Base-by-base conservation (phyloP, 1,140 invertebrate species). In the Triops cancriformis region DNA sequence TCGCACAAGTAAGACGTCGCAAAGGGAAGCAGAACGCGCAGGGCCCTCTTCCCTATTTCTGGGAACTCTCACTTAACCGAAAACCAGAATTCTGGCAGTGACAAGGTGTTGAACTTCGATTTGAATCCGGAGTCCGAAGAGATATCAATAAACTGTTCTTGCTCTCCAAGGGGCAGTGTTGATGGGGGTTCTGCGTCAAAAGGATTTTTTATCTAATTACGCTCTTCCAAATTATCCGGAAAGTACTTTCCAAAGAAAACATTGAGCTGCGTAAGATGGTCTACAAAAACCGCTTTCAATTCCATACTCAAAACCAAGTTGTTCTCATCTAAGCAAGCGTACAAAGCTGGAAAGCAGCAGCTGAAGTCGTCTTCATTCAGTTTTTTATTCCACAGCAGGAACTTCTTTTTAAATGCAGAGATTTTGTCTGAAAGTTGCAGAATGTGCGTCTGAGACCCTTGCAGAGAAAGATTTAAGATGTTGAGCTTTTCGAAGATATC, bases 1-100 rank as follows among this genome's bases (percentile, higher is more conserved):
- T 82, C 80, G 73, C 80, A 82, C 75, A 83, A 77, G 81, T 82
- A 81, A 43, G 81, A 81, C 77, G 81, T 81, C 77, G 78, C 79
- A 81, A 81, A 83, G 14, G 78, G 79, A 76, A 82, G 79, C 73
- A 80, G 12, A 18, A 64, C 45, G 9, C 45, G 7, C 7, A 64
- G 7, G 45, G 45, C 12, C 12, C 45, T 64, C 45, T 64, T 64
- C 45, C 45, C 45, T 64, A 64, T 64, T 64, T 64, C 45, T 64
- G 12, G 45, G 45, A 12, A 64, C 45, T 64, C 45, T 64, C 1
- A 12, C 45, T 64, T 64, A 64, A 64, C 45, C 45, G 45, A 14
- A 9, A 12, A 64, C 45, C 45, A 64, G 45, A 64, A 64, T 64
- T 64, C 2, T 14, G 45, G 12, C 45, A 64, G 45, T 64, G 45